These are phyloP conservation scores for Pongo pygmaeus DNA, from an alignment of 2,113 vertebrate genomes.

Conservation along the genomic window DNA sequence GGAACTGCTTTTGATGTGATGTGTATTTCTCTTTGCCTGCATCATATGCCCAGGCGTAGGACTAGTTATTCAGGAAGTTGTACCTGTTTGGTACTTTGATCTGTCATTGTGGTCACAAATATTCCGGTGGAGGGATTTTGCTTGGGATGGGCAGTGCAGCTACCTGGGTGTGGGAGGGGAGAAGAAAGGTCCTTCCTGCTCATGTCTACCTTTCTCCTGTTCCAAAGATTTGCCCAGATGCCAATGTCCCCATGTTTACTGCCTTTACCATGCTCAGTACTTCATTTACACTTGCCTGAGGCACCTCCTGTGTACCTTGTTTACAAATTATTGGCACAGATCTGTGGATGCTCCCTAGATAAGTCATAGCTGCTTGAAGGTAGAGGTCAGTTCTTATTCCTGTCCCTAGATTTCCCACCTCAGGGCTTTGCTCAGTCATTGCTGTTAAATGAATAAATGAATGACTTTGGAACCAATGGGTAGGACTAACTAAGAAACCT, in stretches of 20 bases:
- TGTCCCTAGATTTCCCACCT: neutral
- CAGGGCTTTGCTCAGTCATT: neutral
- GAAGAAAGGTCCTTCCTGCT: neutral
- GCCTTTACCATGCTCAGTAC: neutral
- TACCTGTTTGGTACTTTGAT: neutral
- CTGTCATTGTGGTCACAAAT: neutral
- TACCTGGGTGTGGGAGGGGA: neutral
- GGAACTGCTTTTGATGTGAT: neutral
- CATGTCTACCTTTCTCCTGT: rapidly evolving
- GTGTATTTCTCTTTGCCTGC: neutral
- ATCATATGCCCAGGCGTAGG: neutral
- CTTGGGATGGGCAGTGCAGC: neutral
- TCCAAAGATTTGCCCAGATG: neutral
- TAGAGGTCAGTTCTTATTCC: neutral
- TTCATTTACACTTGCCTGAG: neutral
- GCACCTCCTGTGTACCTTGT: neutral
- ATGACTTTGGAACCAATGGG: neutral
- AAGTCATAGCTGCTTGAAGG: neutral
- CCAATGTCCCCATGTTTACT: no score
- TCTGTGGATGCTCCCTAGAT: neutral
- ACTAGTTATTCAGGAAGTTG: neutral
- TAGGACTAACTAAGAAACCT: neutral
- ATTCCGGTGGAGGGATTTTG: neutral
- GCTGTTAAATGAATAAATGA: neutral
- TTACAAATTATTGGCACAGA: neutral